These are phyloP conservation scores for Epinephelus moara DNA, from an alignment of 2,113 vertebrate genomes.

Conservation along the genomic window DNA sequence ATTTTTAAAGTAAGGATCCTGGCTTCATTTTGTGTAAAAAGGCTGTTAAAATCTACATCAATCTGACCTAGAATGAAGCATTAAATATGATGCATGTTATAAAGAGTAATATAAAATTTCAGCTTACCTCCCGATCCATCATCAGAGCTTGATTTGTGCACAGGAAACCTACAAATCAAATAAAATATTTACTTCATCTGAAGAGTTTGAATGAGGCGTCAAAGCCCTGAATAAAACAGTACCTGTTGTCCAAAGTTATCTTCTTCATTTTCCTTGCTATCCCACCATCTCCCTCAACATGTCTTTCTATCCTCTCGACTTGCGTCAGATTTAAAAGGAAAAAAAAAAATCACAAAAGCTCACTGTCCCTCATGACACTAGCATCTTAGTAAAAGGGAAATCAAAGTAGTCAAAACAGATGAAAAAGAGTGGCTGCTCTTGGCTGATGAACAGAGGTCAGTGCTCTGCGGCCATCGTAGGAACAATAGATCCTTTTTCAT, in stretches of 20 bases:
- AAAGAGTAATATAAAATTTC: background rate
- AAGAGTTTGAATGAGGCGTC: background rate
- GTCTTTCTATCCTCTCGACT: constrained; percentile 25
- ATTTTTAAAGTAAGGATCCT: background rate
- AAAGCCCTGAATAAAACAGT: background rate
- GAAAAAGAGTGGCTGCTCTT: constrained; percentile 58
- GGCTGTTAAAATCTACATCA: background rate
- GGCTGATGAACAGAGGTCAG: constrained; percentile 73
- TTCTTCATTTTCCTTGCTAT: constrained; percentile 76
- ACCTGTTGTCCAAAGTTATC: constrained; percentile 77
- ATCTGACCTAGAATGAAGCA: background rate
- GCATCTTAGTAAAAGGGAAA: constrained; percentile 43
- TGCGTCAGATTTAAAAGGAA: constrained; percentile 6
- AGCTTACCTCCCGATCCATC: constrained; percentile 92
- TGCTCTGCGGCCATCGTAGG: constrained; percentile 62
- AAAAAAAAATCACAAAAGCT: constrained; percentile 30
- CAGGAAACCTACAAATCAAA: constrained; percentile 87
- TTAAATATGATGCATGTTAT: background rate
- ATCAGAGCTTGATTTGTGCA: constrained; percentile 95
- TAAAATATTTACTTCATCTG: background rate
- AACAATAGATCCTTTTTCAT: constrained; percentile 82
- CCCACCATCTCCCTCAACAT: constrained; percentile 53
- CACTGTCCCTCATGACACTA: constrained; percentile 50
- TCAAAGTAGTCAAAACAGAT: constrained; percentile 56
- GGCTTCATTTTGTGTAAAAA: background rate